These are phyloP conservation scores for Hemiprocne comata DNA, from an alignment of 2,113 vertebrate species.

Conservation along the genomic window DNA sequence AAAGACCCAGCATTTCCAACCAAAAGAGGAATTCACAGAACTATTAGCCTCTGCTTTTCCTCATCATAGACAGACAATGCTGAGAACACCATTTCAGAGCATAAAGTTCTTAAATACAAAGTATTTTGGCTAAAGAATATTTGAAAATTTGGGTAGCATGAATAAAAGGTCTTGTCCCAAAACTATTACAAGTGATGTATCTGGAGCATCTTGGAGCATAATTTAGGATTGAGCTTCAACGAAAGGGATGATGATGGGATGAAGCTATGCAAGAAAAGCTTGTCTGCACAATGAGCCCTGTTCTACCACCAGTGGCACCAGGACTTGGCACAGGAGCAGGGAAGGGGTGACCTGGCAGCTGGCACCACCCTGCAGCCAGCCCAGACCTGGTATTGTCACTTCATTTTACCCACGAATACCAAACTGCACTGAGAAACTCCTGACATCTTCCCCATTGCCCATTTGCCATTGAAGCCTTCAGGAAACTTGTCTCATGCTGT, in stretches of 20 bases:
- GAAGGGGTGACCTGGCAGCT: not conserved
- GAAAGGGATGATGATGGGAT: not conserved
- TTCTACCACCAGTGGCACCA: fast-evolving
- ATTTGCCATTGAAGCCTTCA: not conserved
- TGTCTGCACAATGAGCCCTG: not conserved
- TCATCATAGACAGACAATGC: not conserved
- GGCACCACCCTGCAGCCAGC: not conserved
- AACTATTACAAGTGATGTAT: fast-evolving
- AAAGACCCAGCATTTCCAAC: not conserved
- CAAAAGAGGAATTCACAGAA: not conserved
- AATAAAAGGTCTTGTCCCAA: not conserved
- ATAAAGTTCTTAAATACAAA: not conserved
- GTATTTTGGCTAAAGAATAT: not conserved
- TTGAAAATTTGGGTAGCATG: not conserved
- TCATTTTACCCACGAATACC: not conserved
- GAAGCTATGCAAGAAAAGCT: not conserved
- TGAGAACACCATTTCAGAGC: not conserved
- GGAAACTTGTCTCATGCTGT: not conserved
- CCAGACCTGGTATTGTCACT: fast-evolving
- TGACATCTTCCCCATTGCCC: fast-evolving
- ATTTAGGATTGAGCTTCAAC: not conserved
- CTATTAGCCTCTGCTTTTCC: not conserved
- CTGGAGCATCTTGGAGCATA: not conserved
- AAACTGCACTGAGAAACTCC: not conserved
- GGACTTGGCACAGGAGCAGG: not conserved